Conservation (phyloP, 1,140 invertebrate genomes). For the Cepaea nemoralis region DNA sequence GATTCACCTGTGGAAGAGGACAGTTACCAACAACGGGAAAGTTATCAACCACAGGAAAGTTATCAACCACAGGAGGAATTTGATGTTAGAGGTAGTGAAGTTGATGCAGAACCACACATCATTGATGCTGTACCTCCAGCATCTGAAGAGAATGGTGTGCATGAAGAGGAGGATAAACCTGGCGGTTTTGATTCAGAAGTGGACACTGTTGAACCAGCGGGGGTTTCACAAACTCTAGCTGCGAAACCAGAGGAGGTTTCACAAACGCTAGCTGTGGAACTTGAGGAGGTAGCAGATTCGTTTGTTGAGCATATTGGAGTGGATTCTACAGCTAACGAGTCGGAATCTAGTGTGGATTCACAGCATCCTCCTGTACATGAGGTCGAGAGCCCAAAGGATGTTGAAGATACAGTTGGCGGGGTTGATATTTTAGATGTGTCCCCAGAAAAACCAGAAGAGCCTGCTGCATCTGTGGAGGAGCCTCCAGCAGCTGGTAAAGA, state of each 20-base stretch:
- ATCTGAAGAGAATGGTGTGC: background rate
- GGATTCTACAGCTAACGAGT: conserved; percentile 6
- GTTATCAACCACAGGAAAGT: background rate
- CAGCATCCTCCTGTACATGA: background rate
- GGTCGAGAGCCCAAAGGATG: background rate
- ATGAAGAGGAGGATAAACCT: background rate
- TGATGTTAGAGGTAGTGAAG: background rate
- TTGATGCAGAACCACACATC: background rate
- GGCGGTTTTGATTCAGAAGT: background rate
- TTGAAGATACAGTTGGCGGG: background rate
- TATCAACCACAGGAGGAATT: background rate
- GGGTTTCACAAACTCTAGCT: background rate
- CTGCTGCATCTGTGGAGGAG: background rate
- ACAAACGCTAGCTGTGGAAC: background rate
- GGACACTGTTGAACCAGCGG: background rate
- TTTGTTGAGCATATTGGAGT: background rate
- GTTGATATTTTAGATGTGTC: background rate
- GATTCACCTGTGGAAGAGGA: too few relatives aligned
- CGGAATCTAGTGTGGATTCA: conserved; percentile 12
- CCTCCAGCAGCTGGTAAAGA: background rate
- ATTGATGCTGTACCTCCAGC: background rate
- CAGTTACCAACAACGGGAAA: too few relatives aligned
- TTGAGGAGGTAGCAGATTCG: background rate
- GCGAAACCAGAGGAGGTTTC: background rate
- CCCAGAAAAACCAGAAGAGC: background rate